Evolutionary conservation across 2,888 invertebrate species (phyloP).

Genomic region (Asteroscopus sphinx): DNA sequence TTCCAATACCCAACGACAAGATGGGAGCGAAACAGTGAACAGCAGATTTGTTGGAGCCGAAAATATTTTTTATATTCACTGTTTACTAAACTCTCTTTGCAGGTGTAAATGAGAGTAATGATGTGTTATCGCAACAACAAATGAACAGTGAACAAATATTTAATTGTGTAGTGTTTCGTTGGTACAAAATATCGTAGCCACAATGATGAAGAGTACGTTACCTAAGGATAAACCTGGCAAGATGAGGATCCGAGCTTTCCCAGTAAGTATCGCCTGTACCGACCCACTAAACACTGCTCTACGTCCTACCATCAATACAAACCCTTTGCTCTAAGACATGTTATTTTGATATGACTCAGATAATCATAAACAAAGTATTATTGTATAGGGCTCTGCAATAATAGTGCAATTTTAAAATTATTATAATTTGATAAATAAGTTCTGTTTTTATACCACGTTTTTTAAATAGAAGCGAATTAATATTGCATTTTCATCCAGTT

Average conservation of each 20-base stretch:
- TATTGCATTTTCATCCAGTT: no score
- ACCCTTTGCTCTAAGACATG: not conserved
- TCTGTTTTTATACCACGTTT: no score
- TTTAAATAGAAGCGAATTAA: no score
- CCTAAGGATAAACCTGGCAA: constrained; percentile 97
- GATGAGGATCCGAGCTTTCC: constrained; percentile 99
- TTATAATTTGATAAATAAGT: no score
- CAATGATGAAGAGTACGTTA: constrained; percentile 93
- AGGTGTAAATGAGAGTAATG: constrained; percentile 83
- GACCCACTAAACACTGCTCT: constrained; percentile 24
- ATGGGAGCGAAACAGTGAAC: constrained; percentile 18
- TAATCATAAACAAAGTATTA: not conserved
- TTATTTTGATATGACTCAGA: not conserved
- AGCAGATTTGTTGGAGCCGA: constrained; percentile 22
- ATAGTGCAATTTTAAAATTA: constrained; percentile 9
- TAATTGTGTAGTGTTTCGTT: constrained; percentile 75
- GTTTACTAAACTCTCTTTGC: constrained; percentile 74
- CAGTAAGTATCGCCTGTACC: constrained; percentile 92
- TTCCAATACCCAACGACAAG: constrained; percentile 7
- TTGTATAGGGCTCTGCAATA: constrained; percentile 8
- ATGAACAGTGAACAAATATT: constrained; percentile 75
- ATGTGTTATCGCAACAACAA: constrained; percentile 82
- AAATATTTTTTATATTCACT: constrained; percentile 35
- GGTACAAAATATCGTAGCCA: constrained; percentile 70
- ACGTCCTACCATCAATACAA: constrained; percentile 3